Percentiles rank a stretch among this genome's conserved stretches.
Evolutionary conservation across 2,113 vertebrate species (phyloP).

Genomic region (Sylvietta virens): DNA sequence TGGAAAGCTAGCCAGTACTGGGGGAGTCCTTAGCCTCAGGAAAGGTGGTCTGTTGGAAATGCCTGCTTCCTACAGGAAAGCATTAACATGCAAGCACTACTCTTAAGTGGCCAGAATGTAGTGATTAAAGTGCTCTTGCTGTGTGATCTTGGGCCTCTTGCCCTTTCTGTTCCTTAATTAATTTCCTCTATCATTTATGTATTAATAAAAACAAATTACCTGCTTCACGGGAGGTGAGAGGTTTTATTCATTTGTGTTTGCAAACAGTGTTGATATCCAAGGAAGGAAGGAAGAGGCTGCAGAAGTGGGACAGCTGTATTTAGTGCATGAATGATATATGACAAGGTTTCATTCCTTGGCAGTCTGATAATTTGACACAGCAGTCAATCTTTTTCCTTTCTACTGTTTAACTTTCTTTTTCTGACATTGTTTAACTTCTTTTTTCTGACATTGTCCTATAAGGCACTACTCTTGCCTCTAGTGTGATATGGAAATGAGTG

Average conservation of each 20-base stretch:
- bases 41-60: not conserved
- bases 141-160: slow-evolving; percentile 45
- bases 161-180: slow-evolving; percentile 55
- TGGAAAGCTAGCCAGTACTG: not conserved
- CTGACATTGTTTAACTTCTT: not conserved
- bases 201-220: slow-evolving; percentile 64
- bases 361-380: not conserved
- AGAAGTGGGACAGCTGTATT: not conserved
- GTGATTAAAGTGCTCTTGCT: slow-evolving; percentile 42
- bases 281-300: not conserved
- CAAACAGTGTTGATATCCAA: not conserved
- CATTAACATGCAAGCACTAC: not conserved
- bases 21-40: not conserved
- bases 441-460: not conserved
- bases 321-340: slow-evolving; percentile 28
- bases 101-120: slow-evolving; percentile 14
- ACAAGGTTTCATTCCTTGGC: not conserved
- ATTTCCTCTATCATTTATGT: slow-evolving; percentile 50
- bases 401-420: not conserved
- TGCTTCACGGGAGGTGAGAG: slow-evolving; percentile 39
- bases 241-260: slow-evolving; percentile 35
- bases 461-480: not conserved
- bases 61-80: not conserved
- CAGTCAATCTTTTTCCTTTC: not conserved
- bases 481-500: not conserved